Conservation (phyloP, 2,113 vertebrate genomes). For the Lagopus muta region DNA sequence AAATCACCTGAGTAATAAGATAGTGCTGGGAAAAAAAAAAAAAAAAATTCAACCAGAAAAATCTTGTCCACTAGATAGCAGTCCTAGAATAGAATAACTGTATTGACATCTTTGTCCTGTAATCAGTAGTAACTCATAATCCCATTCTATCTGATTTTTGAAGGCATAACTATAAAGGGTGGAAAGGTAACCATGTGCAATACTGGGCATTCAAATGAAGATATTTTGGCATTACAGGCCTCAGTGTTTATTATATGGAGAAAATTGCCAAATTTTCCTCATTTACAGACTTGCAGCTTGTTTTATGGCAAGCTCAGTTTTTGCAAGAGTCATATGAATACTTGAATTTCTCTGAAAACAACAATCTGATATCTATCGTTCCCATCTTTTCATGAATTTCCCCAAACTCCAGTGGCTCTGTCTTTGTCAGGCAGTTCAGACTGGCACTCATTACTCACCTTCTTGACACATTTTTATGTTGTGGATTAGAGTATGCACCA, state of each 20-base stretch:
- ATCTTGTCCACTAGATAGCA: not conserved
- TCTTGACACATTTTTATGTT: not conserved
- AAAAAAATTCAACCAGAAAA: not conserved
- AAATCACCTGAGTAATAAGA: not conserved
- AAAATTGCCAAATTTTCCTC: not conserved
- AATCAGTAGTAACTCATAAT: not conserved
- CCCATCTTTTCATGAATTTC: not conserved
- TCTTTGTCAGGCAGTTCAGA: not conserved
- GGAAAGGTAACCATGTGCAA: not conserved
- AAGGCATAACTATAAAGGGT: not conserved
- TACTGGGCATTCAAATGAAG: not conserved
- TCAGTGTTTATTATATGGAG: not conserved
- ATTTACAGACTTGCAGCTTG: not conserved
- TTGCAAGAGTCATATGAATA: not conserved
- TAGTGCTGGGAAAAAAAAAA: not conserved
- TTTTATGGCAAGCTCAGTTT: not conserved
- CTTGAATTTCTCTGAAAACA: slow-evolving; percentile 15
- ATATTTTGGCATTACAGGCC: not conserved
- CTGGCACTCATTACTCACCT: not conserved
- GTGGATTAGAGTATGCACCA: not conserved
- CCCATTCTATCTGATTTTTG: not conserved
- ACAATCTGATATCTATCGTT: not conserved
- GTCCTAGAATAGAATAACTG: not conserved
- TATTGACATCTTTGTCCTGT: not conserved
- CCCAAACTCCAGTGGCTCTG: not conserved